phyloP scores from a whole-genome alignment of 2,797 vertebrate genomes.

The Cossypha caffra region DNA sequence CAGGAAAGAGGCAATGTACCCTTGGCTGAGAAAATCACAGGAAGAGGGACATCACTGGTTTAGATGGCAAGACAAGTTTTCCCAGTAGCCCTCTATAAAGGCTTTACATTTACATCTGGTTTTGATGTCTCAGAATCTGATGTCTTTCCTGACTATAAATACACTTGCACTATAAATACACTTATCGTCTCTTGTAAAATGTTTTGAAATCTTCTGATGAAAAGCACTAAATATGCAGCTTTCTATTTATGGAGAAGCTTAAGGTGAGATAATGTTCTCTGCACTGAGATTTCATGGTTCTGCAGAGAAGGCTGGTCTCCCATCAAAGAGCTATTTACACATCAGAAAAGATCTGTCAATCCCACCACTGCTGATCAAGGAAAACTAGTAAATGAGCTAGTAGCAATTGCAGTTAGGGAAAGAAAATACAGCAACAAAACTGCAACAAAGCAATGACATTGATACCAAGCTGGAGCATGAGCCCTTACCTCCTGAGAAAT shows the following conservation, averaged over 20 bases:
- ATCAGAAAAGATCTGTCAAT: constrained; percentile 13
- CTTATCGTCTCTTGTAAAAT: neutral
- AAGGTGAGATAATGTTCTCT: neutral
- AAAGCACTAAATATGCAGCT: neutral
- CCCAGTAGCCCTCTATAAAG: neutral
- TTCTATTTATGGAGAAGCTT: constrained; percentile 33
- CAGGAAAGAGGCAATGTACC: neutral
- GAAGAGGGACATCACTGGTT: neutral
- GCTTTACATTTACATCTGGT: neutral
- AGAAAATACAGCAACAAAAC: neutral
- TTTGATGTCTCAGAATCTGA: constrained; percentile 15
- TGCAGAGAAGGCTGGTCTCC: neutral
- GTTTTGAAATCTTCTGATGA: constrained; percentile 40
- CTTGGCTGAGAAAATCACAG: neutral
- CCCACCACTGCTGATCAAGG: neutral
- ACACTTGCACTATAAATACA: constrained; percentile 31
- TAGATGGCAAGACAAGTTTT: neutral
- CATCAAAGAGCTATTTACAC: constrained; percentile 20
- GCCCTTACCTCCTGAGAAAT: neutral
- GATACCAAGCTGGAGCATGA: neutral
- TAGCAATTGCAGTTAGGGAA: neutral
- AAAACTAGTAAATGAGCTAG: neutral
- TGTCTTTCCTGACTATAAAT: constrained; percentile 38
- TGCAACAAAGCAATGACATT: neutral
- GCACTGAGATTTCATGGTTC: neutral